A percentile compares a stretch with the other conserved stretches of the same genome.
These are phyloP conservation scores for Olivierus martensii DNA, from an alignment of 1,140 invertebrate genomes.

Conservation along the genomic window DNA sequence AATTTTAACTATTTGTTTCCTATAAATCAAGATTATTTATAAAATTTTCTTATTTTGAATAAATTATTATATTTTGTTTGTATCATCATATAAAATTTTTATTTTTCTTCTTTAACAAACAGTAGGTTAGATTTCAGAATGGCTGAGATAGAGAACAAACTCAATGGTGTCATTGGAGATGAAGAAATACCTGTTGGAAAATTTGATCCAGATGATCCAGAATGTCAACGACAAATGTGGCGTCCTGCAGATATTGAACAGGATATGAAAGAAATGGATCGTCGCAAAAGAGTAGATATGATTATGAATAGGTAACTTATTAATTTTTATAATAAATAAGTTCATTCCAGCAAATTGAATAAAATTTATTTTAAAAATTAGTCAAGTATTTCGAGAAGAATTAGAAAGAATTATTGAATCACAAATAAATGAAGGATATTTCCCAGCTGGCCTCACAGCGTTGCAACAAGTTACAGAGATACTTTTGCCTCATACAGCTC, in stretches of 20 bases:
- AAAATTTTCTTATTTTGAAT: no score
- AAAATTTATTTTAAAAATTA: constrained; percentile 25
- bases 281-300: constrained; percentile 84
- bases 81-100: no score
- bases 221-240: constrained; percentile 35
- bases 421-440: constrained; percentile 63
- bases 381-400: constrained; percentile 88
- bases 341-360: neutral
- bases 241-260: constrained; percentile 46
- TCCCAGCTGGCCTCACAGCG: constrained; percentile 59
- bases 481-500: constrained; percentile 16
- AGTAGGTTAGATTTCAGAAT: neutral
- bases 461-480: constrained; percentile 52
- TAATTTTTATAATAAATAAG: neutral
- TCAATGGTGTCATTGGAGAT: constrained; percentile 7
- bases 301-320: constrained; percentile 58
- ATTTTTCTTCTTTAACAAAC: no score
- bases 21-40: no score
- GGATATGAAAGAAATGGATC: constrained; percentile 95
- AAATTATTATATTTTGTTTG: no score
- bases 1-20: no score
- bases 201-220: constrained; percentile 39
- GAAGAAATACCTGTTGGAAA: constrained; percentile 6
- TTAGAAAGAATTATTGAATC: constrained; percentile 90
- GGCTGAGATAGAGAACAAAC: constrained; percentile 8